A percentile compares a stretch with the other conserved stretches of the same genome.
Evolutionary conservation across 2,113 vertebrate genomes (phyloP).

Genomic region (Notechis scutatus): DNA sequence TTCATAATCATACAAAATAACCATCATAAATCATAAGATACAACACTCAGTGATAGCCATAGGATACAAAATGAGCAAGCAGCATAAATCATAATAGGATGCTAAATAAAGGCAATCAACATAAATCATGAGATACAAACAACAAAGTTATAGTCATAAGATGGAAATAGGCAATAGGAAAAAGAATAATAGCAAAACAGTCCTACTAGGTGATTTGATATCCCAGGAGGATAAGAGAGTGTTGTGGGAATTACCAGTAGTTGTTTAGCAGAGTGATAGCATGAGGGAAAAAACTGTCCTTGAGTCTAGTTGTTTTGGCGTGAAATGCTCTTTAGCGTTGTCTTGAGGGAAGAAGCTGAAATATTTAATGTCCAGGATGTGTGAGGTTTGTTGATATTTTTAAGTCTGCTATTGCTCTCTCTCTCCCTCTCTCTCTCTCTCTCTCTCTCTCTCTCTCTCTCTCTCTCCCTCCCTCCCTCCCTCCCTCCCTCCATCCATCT

Average conservation of each 20-base stretch:
- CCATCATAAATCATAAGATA: neutral
- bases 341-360: neutral
- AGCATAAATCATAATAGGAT: neutral
- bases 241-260: neutral
- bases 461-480: too few relatives aligned
- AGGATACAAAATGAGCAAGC: neutral
- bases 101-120: neutral
- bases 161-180: neutral
- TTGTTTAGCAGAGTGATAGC: neutral
- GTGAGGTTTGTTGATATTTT: neutral
- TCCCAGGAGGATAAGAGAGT: neutral
- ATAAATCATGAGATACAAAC: neutral
- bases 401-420: too few relatives aligned
- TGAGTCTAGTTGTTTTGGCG: neutral
- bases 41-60: neutral
- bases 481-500: too few relatives aligned
- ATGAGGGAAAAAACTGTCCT: neutral
- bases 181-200: neutral
- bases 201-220: neutral
- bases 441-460: too few relatives aligned
- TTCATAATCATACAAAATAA: neutral
- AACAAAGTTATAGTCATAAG: neutral
- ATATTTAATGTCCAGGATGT: neutral
- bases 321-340: neutral
- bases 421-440: too few relatives aligned